These are phyloP conservation scores for Caenorhabditis remanei DNA, from an alignment of 1,140 invertebrate genomes.

Conservation along the genomic window DNA sequence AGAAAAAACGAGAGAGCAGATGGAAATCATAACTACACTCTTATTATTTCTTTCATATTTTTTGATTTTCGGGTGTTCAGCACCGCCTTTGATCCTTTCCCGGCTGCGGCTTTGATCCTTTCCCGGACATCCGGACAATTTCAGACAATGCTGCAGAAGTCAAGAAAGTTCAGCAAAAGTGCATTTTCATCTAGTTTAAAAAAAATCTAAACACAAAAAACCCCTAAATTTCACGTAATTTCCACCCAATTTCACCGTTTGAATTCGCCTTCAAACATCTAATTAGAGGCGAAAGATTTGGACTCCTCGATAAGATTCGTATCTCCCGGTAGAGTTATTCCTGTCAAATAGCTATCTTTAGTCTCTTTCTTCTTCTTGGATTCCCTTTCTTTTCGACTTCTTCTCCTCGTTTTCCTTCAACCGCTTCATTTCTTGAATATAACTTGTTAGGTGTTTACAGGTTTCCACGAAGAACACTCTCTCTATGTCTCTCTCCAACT, in stretches of 20 bases:
- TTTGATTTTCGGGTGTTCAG: no score
- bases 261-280: not conserved
- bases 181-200: no score
- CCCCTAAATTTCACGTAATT: no score
- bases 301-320: not conserved
- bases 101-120: no score
- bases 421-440: conserved; percentile 33
- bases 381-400: conserved; percentile 3
- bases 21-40: no score
- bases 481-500: not conserved
- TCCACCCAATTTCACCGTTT: not conserved
- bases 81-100: no score
- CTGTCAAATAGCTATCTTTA: not conserved
- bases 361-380: not conserved
- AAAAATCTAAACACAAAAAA: no score
- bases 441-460: conserved; percentile 55
- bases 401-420: not conserved
- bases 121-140: no score
- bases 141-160: no score
- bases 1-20: no score
- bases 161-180: no score
- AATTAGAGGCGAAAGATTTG: conserved; percentile 7
- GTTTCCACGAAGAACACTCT: conserved; percentile 39
- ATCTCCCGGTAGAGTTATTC: conserved; percentile 9
- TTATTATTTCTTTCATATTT: no score